Conservation (phyloP, 23 tunicate species). For the Phallusia fumigata region DNA sequence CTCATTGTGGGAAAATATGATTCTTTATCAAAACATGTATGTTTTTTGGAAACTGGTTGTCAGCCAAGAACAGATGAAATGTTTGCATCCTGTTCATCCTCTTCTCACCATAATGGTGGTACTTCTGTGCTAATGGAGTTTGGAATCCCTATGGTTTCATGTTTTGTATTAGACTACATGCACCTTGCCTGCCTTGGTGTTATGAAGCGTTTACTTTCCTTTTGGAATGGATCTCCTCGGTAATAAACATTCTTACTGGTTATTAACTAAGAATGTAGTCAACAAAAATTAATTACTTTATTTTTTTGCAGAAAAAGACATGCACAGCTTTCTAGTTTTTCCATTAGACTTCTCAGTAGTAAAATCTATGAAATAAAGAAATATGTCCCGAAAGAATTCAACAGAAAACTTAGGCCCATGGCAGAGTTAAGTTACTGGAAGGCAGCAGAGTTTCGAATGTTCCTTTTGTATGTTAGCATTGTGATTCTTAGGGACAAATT, state of each 20-base stretch:
- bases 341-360: neutral
- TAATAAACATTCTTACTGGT: neutral
- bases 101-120: neutral
- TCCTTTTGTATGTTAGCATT: neutral
- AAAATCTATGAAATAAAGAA: neutral
- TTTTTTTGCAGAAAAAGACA: neutral
- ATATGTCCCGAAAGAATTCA: constrained; percentile 1
- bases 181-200: constrained; percentile 21
- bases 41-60: neutral
- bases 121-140: constrained; percentile 2
- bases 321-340: constrained; percentile 2
- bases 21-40: neutral
- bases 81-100: neutral
- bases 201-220: constrained; percentile 11
- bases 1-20: constrained; percentile 9
- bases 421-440: constrained; percentile 3
- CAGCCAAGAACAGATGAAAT: neutral
- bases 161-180: constrained; percentile 7
- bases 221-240: constrained; percentile 16
- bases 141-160: constrained; percentile 14
- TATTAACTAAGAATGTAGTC: neutral
- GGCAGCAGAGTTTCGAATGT: constrained; percentile 5
- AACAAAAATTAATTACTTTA: too few species aligned
- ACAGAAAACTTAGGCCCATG: constrained; percentile 8
- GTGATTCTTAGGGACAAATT: neutral